Base-by-base conservation (phyloP, 2,888 invertebrate species). In the Dolomedes plantarius region DNA sequence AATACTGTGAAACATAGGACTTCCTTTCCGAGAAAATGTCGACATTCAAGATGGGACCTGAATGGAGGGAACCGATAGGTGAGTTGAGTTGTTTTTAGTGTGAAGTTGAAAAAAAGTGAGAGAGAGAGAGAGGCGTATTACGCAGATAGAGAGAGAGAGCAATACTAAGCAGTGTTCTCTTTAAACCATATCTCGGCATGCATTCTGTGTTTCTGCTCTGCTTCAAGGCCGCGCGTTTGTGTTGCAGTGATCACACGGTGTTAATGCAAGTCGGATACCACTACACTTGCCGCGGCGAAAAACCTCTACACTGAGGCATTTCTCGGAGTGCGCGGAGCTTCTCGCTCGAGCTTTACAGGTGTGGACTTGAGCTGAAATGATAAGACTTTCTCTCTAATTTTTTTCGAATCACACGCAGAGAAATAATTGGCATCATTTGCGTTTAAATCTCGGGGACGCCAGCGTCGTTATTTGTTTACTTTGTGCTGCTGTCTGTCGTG, bases 11-110 rank as follows among this genome's bases (percentile, higher is more conserved):
- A n/a, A n/a, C n/a, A n/a, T n/a, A n/a, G 62, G 29, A 23, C 39
- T 28, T 69, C 6, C 16, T 41, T 13, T 56, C 13, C n/a, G 27
- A 27, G 36, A 32, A 69, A 64, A 83, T 83, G 83, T 83, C 83
- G 39, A 71, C 83, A 16, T 83, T 65, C 71, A 83, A 83, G 64
- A 83, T 83, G 83, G 83, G 83, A 32, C 83, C 83, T 6, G 83
- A 83, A 46, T 83, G 83, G 83, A 41, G 83, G 31, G 83, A 83
- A 19, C 76, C 83, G n/a, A 83, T 83, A 16, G 83, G 83, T 83
- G 50, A 83, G 83, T 83, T 31, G 27, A 62, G 31, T 13, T 67
- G 36, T 67, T 65, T n/a, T 67, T 19, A n/a, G n/a, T n/a, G n/a
- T n/a, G n/a, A 3, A 0, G 16, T 50, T 19, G 50, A 50, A 19